phyloP scores from a whole-genome alignment of 1,140 invertebrate species.

The Plectrocnemia conspersa region DNA sequence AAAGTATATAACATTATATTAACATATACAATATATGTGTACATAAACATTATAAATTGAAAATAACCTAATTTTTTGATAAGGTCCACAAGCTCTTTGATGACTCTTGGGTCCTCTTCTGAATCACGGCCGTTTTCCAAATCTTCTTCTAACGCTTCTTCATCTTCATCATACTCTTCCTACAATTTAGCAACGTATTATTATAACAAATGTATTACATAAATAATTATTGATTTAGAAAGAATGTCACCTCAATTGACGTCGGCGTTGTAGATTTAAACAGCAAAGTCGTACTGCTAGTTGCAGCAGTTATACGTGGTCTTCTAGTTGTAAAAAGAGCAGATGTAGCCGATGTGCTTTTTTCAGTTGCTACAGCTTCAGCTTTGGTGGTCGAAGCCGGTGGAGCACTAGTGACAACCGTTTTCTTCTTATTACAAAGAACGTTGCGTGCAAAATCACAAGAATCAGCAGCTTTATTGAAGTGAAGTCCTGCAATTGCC shows the following conservation, averaged over 20 bases:
- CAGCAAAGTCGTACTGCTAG: conserved; percentile 40
- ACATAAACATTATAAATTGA: conserved; percentile 24
- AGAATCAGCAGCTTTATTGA: conserved; percentile 86
- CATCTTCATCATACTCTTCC: conserved; percentile 61
- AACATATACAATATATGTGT: background rate
- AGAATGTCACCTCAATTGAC: conserved; percentile 19
- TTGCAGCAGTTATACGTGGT: conserved; percentile 42
- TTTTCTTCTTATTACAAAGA: conserved; percentile 61
- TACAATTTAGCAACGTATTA: conserved; percentile 40
- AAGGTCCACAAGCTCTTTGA: conserved; percentile 77
- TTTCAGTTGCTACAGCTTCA: conserved; percentile 46
- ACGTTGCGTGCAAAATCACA: conserved; percentile 90
- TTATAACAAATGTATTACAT: conserved; percentile 12
- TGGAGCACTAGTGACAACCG: conserved; percentile 50
- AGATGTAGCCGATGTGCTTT: conserved; percentile 46
- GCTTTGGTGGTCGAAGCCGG: conserved; percentile 45
- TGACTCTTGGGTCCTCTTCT: conserved; percentile 76
- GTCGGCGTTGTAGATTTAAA: conserved; percentile 40
- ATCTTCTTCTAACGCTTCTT: conserved; percentile 51
- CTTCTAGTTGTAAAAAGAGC: conserved; percentile 48
- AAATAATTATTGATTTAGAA: background rate
- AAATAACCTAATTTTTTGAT: conserved; percentile 72
- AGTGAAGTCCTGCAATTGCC: conserved; percentile 64
- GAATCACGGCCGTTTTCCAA: conserved; percentile 42
- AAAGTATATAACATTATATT: conserved; percentile 18